Base-by-base conservation (phyloP, 2,797 vertebrate genomes). In the Microctenopoma stevenorrisi region DNA sequence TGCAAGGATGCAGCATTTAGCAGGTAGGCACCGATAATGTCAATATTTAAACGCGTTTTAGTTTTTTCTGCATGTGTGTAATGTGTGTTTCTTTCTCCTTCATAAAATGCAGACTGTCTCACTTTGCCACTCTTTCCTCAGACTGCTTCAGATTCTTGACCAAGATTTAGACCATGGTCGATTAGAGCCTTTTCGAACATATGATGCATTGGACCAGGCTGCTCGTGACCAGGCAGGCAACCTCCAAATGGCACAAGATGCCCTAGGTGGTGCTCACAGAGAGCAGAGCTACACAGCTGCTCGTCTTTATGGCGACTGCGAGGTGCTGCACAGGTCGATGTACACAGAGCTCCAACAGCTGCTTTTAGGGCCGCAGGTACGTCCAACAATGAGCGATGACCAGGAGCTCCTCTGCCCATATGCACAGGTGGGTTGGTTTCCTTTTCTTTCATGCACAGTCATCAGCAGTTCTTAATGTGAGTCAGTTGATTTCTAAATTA, bases 131-230 rank as follows among this genome's bases (percentile, higher is more conserved):
- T 15, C 11, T 66, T 35, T 59, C 18, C n/a, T 3, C 88, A 99
- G 98, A 77, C 88, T 99, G 9, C 94, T 95, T 74, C 90, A 95
- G 77, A 93, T 97, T 72, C 91, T 99, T 48, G 94, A 96, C 84
- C 62, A 42, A 3, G 48, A 72, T 37, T 86, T 84, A 28, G 74
- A 69, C 35, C 56, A 25, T 0, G 42, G 87, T 40, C 92, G 88
- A 25, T 92, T 92, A 1, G 94, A 97, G 15, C 94, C 96, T 71
- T 96, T 98, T 76, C 94, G 91, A 83, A 98, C 96, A 0, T 96
- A 95, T 0, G 80, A 92, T 83, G 90, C 67, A 5, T 71, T 99
- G 85, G 91, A 97, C 66, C 87, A 93, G 48, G 92, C 93, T 52
- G 94, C 94, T 55, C 68, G 40, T 63, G 92, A 89, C 71, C 90